Base-by-base conservation (phyloP, 2,113 vertebrate genomes). In the Neodontobutis hainanensis region DNA sequence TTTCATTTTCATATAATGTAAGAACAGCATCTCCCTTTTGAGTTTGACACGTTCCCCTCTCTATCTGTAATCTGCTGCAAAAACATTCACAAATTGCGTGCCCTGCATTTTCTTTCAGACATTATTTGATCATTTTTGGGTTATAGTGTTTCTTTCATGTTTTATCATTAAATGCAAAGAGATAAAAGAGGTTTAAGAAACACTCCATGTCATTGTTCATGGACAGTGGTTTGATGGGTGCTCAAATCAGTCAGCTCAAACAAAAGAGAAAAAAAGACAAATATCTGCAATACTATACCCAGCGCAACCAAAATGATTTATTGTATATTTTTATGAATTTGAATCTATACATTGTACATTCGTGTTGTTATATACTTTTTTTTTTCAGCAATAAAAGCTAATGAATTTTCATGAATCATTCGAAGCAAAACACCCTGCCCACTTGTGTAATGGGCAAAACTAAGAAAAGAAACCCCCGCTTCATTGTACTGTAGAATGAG, bases 51-150 rank as follows among this genome's bases (percentile, higher is more conserved):
- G 50, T 75, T 82, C 82, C 61, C 68, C 51, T 75, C 75, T 46
- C 71, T 71, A 73, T 70, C 75, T 73, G 35, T 68, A 74, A 82
- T 83, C 73, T 85, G 52, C 61, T 61, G 60, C 51, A 82, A 49
- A 77, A 69, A 77, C 71, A 27, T 27, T 27, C 19, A 27, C 19
- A 82, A 56, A 79, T 56, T 77, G 79, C 75, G 67, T 65, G 14
- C 36, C 34, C 60, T 60, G 84, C 78, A 73, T 71, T 71, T 87
- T 82, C 60, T 77, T 80, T 55, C 75, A 77, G 51, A 36, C 79
- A 62, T 76, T 27, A 27, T 2, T 78, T 78, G 65, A 50, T 36
- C 32, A 80, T 43, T 45, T 67, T 52, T 53, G 19, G 19, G 19
- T 27, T 27, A 27, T 27, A 27, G 19, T 60, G 65, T 48, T 68